Evolutionary conservation across 2,888 invertebrate species (phyloP), one percentile per base, ranked within the genome.

Genomic region (Deilephila elpenor): DNA sequence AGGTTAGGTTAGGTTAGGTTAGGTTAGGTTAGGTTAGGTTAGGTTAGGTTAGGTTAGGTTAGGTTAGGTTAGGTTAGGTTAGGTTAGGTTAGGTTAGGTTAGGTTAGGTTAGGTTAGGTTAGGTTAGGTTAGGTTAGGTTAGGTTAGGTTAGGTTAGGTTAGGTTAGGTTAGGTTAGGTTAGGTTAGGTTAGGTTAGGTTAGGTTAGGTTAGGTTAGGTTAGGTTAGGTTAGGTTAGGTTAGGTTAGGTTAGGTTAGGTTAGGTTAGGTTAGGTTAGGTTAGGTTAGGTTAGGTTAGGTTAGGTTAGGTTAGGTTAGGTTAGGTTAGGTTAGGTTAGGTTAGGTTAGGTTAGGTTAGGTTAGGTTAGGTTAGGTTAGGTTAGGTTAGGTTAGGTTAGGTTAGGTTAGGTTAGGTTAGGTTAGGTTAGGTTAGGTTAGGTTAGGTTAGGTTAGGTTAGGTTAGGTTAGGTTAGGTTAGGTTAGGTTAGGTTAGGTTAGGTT

Each of bases 11-110:
- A 77, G 78, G 79, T 78, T 78, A 77, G 77, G 79, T 78, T 78
- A 78, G 80, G 78, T 78, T 78, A 80, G 79, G 80, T 78, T 79
- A 78, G 78, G 79, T 78, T 79, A 78, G 79, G 79, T 78, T 78
- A 78, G 79, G 80, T 77, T 78, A 78, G 77, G 78, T 77, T 78
- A 78, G 77, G 77, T 77, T 77, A 78, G 77, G 75, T 76, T 77
- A 77, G 76, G 77, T 75, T 77, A 77, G 74, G 75, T 74, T 75
- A 78, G 76, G 76, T 76, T 76, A 77, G 78, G 77, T 78, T 78
- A 78, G 78, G 78, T 78, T 78, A 78, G 79, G 79, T 78, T 78
- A 78, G 78, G 78, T 78, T 77, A 77, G 78, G 78, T 76, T 78
- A 75, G 76, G 78, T 75, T 75, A 75, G 75, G 75, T 74, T 75